These are phyloP conservation scores for Passer montanus DNA, from an alignment of 2,113 vertebrate genomes.

Conservation along the genomic window DNA sequence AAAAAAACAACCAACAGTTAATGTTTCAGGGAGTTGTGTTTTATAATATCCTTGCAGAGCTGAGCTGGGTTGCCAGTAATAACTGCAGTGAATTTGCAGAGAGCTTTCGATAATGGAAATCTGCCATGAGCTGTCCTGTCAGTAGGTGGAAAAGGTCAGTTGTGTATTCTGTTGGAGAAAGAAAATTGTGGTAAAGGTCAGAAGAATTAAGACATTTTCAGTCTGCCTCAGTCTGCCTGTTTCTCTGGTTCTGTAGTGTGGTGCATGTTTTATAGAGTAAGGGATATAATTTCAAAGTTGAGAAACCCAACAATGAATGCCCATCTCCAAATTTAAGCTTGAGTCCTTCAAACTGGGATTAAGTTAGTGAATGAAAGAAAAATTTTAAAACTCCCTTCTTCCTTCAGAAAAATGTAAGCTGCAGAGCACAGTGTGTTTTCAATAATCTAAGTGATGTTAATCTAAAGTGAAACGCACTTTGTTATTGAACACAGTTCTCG, in stretches of 20 bases:
- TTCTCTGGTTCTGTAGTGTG: constrained; percentile 39
- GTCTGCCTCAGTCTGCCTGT: constrained; percentile 1
- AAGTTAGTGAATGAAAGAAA: constrained; percentile 18
- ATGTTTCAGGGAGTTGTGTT: neutral
- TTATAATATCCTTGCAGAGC: neutral
- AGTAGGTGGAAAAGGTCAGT: constrained; percentile 48
- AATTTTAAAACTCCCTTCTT: neutral
- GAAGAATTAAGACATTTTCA: constrained; percentile 56
- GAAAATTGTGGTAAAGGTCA: constrained; percentile 62
- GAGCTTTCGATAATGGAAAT: constrained; percentile 8
- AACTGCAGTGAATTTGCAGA: neutral
- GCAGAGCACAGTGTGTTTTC: neutral
- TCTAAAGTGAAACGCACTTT: constrained; percentile 1
- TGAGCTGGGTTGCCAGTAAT: neutral
- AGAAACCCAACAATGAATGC: constrained; percentile 46
- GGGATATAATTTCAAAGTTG: constrained; percentile 66
- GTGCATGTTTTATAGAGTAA: constrained; percentile 48
- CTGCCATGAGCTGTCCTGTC: neutral
- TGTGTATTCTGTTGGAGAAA: constrained; percentile 31
- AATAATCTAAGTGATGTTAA: constrained; percentile 43
- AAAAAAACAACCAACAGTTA: neutral
- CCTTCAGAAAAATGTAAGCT: neutral
- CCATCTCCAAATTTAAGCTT: constrained; percentile 57
- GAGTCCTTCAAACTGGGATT: constrained; percentile 50
- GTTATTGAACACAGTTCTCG: neutral